phyloP scores from a whole-genome alignment of 2,797 vertebrate species.

The Neopelma chrysocephalum region DNA sequence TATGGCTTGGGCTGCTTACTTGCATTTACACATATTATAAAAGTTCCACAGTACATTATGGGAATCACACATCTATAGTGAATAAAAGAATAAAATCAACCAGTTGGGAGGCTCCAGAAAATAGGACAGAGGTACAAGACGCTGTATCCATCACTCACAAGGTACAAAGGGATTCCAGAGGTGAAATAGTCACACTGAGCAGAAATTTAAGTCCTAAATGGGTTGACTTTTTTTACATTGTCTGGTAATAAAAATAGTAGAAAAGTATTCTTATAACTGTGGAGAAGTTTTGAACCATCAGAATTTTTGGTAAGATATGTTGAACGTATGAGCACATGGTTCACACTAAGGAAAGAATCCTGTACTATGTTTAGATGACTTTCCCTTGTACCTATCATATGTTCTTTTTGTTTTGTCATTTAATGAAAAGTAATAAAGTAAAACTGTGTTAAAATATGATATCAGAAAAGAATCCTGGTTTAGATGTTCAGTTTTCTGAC shows the following conservation, averaged over 20 bases:
- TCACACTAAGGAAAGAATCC: background rate
- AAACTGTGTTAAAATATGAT: background rate
- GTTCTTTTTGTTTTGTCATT: background rate
- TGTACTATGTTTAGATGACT: background rate
- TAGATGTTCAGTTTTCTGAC: background rate
- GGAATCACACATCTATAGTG: background rate
- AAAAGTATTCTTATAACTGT: background rate
- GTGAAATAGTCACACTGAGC: background rate
- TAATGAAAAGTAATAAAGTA: background rate
- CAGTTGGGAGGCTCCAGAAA: background rate
- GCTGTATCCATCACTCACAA: background rate
- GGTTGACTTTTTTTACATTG: fast-evolving
- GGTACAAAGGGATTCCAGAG: background rate
- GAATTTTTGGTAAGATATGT: background rate
- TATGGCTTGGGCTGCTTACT: background rate
- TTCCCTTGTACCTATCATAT: background rate
- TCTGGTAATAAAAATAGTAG: background rate
- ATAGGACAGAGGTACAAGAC: fast-evolving
- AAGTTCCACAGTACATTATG: background rate
- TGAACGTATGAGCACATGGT: background rate
- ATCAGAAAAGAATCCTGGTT: background rate
- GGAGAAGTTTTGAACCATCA: background rate
- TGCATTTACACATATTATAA: background rate
- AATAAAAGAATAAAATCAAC: background rate
- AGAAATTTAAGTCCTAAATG: background rate